These are phyloP conservation scores for Rhodophaea formosa DNA, from an alignment of 2,888 invertebrate genomes.

Conservation along the genomic window DNA sequence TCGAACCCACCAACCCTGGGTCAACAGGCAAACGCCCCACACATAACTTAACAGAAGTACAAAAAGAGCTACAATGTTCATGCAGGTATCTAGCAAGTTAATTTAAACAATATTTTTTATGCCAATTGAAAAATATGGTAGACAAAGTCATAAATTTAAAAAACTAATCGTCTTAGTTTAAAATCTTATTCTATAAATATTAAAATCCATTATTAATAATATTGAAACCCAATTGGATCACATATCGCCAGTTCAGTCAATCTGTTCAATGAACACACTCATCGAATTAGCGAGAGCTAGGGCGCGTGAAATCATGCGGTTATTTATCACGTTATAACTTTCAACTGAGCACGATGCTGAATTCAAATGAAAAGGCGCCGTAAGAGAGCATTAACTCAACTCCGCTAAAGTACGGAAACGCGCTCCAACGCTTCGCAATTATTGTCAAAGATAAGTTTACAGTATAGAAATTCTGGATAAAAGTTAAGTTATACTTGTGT, in stretches of 20 bases:
- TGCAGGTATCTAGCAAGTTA: too few species aligned
- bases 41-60: too few species aligned
- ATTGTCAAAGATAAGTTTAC: conserved; percentile 56
- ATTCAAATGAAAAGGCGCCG: conserved; percentile 66
- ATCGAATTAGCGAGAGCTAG: conserved; percentile 29
- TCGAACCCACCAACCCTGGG: too few species aligned
- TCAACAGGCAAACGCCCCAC: too few species aligned
- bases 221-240: not conserved
- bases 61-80: too few species aligned
- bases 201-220: not conserved
- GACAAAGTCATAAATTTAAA: too few species aligned
- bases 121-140: too few species aligned
- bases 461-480: conserved; percentile 1
- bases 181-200: not conserved
- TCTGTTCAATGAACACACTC: conserved; percentile 44
- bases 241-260: conserved; percentile 30
- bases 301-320: conserved; percentile 53
- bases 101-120: too few species aligned
- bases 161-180: too few species aligned
- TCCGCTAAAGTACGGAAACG: conserved; percentile 56
- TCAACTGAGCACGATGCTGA: conserved; percentile 54
- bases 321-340: conserved; percentile 59
- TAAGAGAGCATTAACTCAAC: conserved; percentile 63
- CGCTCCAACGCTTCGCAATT: conserved; percentile 58
- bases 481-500: not conserved